Evolutionary conservation across 2,888 invertebrate species (phyloP), one percentile per base, ranked within the genome.

Genomic region (Ormyrus labotus): DNA sequence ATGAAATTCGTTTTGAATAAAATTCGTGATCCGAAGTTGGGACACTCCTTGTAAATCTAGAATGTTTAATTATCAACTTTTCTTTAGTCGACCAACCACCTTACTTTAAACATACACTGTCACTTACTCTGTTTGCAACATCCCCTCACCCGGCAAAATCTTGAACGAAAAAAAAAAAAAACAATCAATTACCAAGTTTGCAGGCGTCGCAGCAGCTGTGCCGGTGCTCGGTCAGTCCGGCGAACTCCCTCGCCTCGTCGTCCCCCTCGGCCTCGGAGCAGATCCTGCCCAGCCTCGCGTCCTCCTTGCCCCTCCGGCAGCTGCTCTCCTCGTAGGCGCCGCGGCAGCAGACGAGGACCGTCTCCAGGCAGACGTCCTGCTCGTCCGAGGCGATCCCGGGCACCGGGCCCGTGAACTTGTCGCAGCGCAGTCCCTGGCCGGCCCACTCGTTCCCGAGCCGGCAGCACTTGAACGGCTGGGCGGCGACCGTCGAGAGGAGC

Each of bases 301-400:
- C 92, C 51, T 89, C 87, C 83, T 92, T 92, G 3, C 94, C 94
- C 72, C 89, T 86, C 34, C 91, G 88, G 85, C 94, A 94, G 83
- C 92, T 91, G 65, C 88, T 86, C 83, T 92, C 91, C 83, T 92
- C 92, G 82, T 84, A 91, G 84, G 85, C 84, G 70, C 85, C 84
- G 3, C 86, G 92, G 87, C 95, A 95, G 86, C 95, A 95, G 53
- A 94, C 93, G 76, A 93, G 93, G 47, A 94, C 92, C 0, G 94
- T 92, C n/a, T 93, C 93, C 60, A 94, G 87, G 84, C 95, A 95
- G 1, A 93, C 87, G 3, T 92, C 92, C 84, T 94, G 93, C 86
- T 94, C 93, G 58, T 93, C 91, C 6, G 13, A 0, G 90, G 92
- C 89, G 69, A 95, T 92, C 13, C 92, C 93, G 1, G 91, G 87